Base-by-base conservation (phyloP, 1,140 invertebrate species). In the Battus philenor region DNA sequence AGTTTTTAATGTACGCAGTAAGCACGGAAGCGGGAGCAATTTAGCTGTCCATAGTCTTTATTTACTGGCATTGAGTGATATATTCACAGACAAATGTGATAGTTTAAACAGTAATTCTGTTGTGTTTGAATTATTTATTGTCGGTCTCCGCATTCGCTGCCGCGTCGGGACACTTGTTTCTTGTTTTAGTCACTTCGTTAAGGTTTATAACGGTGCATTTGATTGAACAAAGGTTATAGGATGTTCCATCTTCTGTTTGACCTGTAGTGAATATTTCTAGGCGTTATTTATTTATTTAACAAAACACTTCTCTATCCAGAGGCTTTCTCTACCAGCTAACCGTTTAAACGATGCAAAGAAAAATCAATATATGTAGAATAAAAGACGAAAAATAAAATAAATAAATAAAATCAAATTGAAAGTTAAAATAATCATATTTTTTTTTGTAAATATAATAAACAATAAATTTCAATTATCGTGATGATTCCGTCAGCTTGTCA, bases 31-130 rank as follows among this genome's bases (percentile, higher is more conserved):
- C 65, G 44, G 48, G 50, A 59, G 70, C 56, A 78, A 78, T 78
- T 78, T 78, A 74, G 54, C 63, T 74, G 74, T 78, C 71, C 47
- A 53, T 56, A 54, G 34, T 62, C 61, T 65, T 74, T 70, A 74
- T 72, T 70, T 68, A 68, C 53, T 54, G 57, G 57, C 59, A 59
- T 57, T 62, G 55, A 68, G 61, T 72, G 70, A 73, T 76, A 68
- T 69, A 76, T 69, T 61, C 58, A 63, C 63, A 59, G 57, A 71
- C 64, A 69, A 72, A 72, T 68, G 64, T 68, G 65, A 73, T 64
- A 60, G 54, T 62, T 63, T 47, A 56, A 65, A 63, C 48, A 45
- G 47, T 18, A 43, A 49, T 68, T 59, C 50, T 54, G 47, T 53
- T 55, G 55, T 54, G 41, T 50, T 24, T 41, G 47, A 50, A 46